Evolutionary conservation across 2,888 invertebrate genomes (phyloP).

Genomic region (Drosophila dives): DNA sequence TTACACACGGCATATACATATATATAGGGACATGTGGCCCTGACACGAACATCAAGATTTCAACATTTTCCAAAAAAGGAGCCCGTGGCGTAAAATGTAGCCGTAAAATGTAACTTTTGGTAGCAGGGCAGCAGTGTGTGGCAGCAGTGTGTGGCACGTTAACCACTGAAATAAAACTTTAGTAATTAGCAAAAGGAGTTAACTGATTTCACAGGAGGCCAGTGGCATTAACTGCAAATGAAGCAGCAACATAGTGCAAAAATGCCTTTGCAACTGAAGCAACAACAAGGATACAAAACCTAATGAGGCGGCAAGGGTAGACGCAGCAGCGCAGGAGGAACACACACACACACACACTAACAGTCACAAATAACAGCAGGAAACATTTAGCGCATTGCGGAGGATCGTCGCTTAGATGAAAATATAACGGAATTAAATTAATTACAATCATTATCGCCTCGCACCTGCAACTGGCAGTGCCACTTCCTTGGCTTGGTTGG

Average conservation of each 20-base stretch:
- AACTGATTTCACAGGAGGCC: constrained; percentile 79
- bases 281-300: constrained; percentile 51
- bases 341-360: constrained; percentile 11
- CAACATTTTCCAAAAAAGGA: constrained; percentile 4
- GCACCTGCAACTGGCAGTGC: constrained; percentile 67
- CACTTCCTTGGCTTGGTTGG: constrained; percentile 4
- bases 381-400: constrained; percentile 83
- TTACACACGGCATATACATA: constrained; percentile 4
- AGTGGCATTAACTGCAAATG: constrained; percentile 63
- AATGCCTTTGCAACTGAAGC: constrained; percentile 29
- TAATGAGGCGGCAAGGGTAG: constrained; percentile 63
- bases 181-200: constrained; percentile 82
- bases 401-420: constrained; percentile 75
- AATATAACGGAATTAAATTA: constrained; percentile 84
- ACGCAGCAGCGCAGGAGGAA: constrained; percentile 6
- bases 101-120: constrained; percentile 35
- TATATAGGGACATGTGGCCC: constrained; percentile 41
- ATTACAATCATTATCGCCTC: constrained; percentile 82
- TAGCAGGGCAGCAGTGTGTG: background rate
- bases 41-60: constrained; percentile 76
- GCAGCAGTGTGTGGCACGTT: background rate
- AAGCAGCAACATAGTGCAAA: constrained; percentile 39
- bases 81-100: constrained; percentile 21
- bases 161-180: constrained; percentile 78
- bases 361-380: constrained; percentile 58